Evolutionary conservation across 2,113 vertebrate genomes (phyloP).

Genomic region (Tetraodon nigroviridis): DNA sequence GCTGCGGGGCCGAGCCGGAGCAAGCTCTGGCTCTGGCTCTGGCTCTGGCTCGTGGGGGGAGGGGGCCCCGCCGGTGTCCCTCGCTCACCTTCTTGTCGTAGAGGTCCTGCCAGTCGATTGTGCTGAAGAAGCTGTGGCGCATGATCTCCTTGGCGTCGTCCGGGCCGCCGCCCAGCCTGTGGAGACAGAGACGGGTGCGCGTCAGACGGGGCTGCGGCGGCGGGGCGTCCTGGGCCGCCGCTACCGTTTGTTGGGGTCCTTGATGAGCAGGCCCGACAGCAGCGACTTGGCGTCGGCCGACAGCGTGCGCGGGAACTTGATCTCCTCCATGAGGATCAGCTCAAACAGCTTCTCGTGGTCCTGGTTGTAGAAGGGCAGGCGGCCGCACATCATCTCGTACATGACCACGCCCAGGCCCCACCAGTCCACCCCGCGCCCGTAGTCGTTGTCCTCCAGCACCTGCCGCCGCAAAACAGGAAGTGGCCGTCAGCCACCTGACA

Average conservation of each 20-base stretch:
- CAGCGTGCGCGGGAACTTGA: conserved; percentile 76
- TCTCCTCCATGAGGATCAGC: conserved; percentile 79
- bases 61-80: no score
- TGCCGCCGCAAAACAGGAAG: conserved; percentile 14
- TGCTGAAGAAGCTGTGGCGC: conserved; percentile 91
- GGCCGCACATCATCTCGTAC: conserved; percentile 79
- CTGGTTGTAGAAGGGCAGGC: conserved; percentile 79
- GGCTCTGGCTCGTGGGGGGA: no score
- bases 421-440: conserved; percentile 77
- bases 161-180: conserved; percentile 89
- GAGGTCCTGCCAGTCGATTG: conserved; percentile 92
- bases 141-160: conserved; percentile 97
- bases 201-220: no score
- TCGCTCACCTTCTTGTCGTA: conserved; percentile 93
- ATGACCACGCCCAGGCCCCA: conserved; percentile 77
- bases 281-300: conserved; percentile 76
- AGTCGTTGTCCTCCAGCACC: conserved; percentile 79
- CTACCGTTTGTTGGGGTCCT: conserved; percentile 77
- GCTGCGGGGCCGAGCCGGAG: no score
- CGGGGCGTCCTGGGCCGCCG: no score
- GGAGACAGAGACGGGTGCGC: conserved; percentile 9
- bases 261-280: conserved; percentile 76
- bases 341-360: conserved; percentile 79
- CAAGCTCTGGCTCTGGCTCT: no score
- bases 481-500: not conserved